Evolutionary conservation across 2,888 invertebrate genomes (phyloP).

Genomic region (Ferdinandea cuprea): DNA sequence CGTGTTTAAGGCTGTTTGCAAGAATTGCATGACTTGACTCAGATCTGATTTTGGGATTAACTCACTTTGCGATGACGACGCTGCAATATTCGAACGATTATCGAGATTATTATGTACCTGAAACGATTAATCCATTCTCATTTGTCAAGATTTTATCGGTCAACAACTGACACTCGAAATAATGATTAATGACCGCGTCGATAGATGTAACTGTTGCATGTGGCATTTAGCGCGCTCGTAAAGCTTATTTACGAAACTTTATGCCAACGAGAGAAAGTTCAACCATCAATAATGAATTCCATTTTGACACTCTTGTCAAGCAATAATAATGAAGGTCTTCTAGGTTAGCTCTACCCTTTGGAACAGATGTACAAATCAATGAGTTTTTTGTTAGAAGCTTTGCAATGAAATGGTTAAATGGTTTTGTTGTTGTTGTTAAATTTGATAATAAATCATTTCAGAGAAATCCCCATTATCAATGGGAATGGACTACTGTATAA

Average conservation of each 20-base stretch:
- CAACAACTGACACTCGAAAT: slow-evolving; percentile 61
- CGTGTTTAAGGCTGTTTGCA: slow-evolving; percentile 33
- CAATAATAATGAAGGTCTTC: neutral
- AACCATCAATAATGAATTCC: slow-evolving; percentile 31
- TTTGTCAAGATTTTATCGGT: slow-evolving; percentile 68
- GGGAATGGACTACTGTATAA: no score
- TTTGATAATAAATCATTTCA: no score
- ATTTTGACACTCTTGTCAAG: slow-evolving; percentile 37
- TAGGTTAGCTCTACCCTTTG: neutral
- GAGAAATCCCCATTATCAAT: no score
- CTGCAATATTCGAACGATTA: slow-evolving; percentile 45
- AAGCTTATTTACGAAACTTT: slow-evolving; percentile 32
- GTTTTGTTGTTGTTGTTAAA: no score
- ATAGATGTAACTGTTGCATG: slow-evolving; percentile 52
- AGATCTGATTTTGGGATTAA: slow-evolving; percentile 51
- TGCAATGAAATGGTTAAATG: no score
- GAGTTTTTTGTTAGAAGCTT: no score
- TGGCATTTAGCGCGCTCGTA: slow-evolving; percentile 29
- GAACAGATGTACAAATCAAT: no score
- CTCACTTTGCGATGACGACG: slow-evolving; percentile 10
- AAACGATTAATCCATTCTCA: slow-evolving; percentile 67
- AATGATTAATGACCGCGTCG: slow-evolving; percentile 62
- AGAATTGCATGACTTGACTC: slow-evolving; percentile 42
- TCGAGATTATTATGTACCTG: slow-evolving; percentile 45
- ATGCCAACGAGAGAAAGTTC: slow-evolving; percentile 37